phyloP scores from a whole-genome alignment of 2,113 vertebrate genomes.

The Spilogale gracilis region DNA sequence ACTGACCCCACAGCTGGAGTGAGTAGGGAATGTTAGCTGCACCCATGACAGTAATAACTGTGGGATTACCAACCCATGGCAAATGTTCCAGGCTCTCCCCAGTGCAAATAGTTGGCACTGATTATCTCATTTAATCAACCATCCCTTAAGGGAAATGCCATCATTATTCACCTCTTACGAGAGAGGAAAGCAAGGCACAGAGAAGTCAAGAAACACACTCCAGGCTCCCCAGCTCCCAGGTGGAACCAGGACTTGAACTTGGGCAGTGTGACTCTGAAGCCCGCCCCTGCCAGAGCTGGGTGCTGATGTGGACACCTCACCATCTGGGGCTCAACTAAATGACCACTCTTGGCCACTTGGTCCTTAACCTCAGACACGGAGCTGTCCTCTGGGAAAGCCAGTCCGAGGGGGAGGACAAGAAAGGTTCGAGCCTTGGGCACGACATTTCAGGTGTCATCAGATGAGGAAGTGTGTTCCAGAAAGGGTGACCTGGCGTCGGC shows the following conservation, averaged over 20 bases:
- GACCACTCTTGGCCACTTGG: not conserved
- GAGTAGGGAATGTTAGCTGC: not conserved
- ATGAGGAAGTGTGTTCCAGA: not conserved
- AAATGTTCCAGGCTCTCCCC: not conserved
- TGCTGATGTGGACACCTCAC: not conserved
- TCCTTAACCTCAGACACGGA: not conserved
- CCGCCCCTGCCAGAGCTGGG: not conserved
- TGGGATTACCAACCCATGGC: not conserved
- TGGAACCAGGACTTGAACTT: not conserved
- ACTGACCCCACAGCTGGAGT: not conserved
- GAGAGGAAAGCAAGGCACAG: not conserved
- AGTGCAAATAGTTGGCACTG: not conserved
- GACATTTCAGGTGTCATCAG: rapidly evolving
- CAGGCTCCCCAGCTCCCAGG: not conserved
- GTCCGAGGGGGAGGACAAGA: not conserved
- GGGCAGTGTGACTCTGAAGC: not conserved
- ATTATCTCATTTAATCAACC: not conserved
- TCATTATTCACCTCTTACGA: not conserved
- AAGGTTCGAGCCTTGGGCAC: not conserved
- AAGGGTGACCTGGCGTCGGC: not conserved
- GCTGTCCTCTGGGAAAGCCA: not conserved
- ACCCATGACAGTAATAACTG: rapidly evolving
- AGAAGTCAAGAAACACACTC: not conserved
- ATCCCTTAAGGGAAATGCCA: not conserved
- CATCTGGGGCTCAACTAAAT: not conserved